These are phyloP conservation scores for Manis crassicaudata DNA, from an alignment of 2,797 vertebrate genomes.

Conservation along the genomic window DNA sequence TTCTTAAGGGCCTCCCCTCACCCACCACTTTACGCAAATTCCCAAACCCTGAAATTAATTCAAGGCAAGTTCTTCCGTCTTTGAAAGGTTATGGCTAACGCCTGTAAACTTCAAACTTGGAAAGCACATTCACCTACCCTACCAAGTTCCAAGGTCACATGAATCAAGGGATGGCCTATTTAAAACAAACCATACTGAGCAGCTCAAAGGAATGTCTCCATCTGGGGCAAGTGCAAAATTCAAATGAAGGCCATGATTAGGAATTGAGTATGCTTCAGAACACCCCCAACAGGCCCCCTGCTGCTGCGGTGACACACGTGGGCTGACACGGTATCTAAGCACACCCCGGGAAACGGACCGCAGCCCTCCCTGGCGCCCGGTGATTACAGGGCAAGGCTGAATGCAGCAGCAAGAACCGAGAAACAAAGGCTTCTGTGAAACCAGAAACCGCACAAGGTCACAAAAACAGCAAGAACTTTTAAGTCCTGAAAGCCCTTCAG, in stretches of 20 bases:
- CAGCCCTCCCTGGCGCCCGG: constrained; percentile 52
- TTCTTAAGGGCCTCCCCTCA: not conserved
- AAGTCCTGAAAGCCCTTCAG: not conserved
- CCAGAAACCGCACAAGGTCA: constrained; percentile 66
- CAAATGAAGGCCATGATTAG: not conserved
- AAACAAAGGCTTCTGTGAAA: constrained; percentile 68
- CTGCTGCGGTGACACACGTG: constrained; percentile 36
- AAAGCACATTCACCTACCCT: not conserved
- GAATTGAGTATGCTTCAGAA: constrained; percentile 17
- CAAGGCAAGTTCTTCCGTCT: not conserved
- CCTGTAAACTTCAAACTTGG: not conserved
- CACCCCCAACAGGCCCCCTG: not conserved
- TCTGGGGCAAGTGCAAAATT: not conserved
- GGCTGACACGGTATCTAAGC: constrained; percentile 48
- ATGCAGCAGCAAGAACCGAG: not conserved
- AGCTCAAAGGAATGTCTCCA: not conserved
- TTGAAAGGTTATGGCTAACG: not conserved
- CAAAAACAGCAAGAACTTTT: constrained; percentile 54
- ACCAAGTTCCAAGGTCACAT: not conserved
- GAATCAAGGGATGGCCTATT: not conserved
- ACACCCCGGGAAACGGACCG: not conserved
- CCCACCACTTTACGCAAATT: not conserved
- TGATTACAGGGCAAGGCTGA: constrained; percentile 56
- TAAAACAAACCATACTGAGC: not conserved
- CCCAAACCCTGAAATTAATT: not conserved